Evolutionary conservation across 2,888 invertebrate genomes (phyloP), one percentile per base, ranked within the genome.

Genomic region (Drosophila macrothrix): DNA sequence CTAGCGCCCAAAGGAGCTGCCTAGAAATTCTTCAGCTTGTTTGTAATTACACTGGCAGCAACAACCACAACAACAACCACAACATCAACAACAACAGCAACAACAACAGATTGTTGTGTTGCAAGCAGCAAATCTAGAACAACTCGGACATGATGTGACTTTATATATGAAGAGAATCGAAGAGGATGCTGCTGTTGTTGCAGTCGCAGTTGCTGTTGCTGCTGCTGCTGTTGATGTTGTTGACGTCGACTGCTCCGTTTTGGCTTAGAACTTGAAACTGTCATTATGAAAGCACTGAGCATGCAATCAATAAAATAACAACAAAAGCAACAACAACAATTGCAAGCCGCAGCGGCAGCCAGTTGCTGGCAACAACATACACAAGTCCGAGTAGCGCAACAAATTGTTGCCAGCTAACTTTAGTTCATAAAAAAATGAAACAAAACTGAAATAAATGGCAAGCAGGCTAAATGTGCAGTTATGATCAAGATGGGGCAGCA

Each of bases 241-340:
- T 62, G 73, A n/a, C n/a, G 22, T 52, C 35, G 59, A 49, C 37
- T 68, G 87, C 71, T 52, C 61, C 85, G 86, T 88, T 88, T 87
- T 87, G 87, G 86, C 87, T 87, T 87, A 88, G 88, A 87, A 87
- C 87, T 87, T 86, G 90, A 87, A 90, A 87, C 87, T 87, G 87
- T 87, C 87, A 87, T 90, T 88, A 88, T 87, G 74, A 80, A 82
- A 78, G 90, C 87, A 84, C 84, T 81, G 88, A 90, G 90, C 90
- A 89, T 81, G 90, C 90, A 90, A 87, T 87, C 87, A 90, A 87
- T 87, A 83, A 69, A 84, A 55, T 59, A 81, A 37, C 68, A 80
- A 59, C 67, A 67, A 12, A 53, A 60, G 19, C 43, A 54, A 37
- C 61, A 39, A 16, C 62, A 52, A 52, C 67, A 80, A 16, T 46